Evolutionary conservation across 2,888 invertebrate species (phyloP).

Genomic region (Notodonta dromedarius): DNA sequence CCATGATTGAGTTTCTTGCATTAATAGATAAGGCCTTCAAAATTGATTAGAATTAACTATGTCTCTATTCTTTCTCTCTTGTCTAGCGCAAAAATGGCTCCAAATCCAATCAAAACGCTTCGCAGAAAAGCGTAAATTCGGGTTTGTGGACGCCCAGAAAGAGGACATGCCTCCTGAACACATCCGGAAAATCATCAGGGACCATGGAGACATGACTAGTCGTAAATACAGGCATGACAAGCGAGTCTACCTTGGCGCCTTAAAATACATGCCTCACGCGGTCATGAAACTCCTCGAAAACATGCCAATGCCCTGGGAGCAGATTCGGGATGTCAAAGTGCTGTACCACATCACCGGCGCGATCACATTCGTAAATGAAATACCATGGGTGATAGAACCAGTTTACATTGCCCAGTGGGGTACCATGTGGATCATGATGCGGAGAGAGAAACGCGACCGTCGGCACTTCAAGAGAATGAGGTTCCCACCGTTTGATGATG

Average conservation of each 20-base stretch:
- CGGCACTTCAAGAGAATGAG: conserved; percentile 99
- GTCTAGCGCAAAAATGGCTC: conserved; percentile 97
- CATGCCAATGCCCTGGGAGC: conserved; percentile 99
- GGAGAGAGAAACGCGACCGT: conserved; percentile 98
- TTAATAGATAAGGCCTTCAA: not conserved
- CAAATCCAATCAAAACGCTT: conserved; percentile 99
- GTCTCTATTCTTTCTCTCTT: conserved; percentile 1
- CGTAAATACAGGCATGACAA: conserved; percentile 99
- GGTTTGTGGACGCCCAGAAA: conserved; percentile 99
- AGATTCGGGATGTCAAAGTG: conserved; percentile 98
- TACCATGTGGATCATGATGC: conserved; percentile 99
- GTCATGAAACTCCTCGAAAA: conserved; percentile 99
- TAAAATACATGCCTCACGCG: conserved; percentile 99
- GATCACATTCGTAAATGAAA: conserved; percentile 99
- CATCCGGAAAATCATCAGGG: conserved; percentile 98
- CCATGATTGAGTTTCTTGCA: not conserved
- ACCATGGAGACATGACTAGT: conserved; percentile 99
- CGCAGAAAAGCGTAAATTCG: conserved; percentile 99
- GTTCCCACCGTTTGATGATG: conserved; percentile 99
- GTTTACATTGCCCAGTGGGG: conserved; percentile 99
- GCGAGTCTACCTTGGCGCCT: conserved; percentile 97
- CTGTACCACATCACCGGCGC: conserved; percentile 99
- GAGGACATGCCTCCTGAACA: conserved; percentile 99
- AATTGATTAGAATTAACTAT: not conserved
- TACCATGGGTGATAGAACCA: conserved; percentile 99